Percentiles rank a stretch among this genome's conserved stretches.
Evolutionary conservation across 2,797 vertebrate genomes (phyloP).

Genomic region (Takifugu rubripes): DNA sequence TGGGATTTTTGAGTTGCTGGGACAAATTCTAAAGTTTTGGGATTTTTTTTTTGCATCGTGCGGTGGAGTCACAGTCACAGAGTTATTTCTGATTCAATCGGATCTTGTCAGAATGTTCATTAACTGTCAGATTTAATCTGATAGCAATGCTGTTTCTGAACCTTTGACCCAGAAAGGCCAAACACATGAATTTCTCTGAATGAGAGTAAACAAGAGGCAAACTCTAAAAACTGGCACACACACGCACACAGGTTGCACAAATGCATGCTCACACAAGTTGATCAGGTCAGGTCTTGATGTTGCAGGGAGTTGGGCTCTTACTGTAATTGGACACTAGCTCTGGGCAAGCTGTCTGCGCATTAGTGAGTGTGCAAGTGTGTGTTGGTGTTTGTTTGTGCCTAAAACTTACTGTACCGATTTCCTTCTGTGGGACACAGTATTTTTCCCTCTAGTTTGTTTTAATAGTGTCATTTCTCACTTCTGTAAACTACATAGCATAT

Average conservation of each 20-base stretch:
- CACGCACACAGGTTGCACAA: slow-evolving; percentile 15
- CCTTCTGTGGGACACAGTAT: too few relatives aligned
- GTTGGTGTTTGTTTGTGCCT: not conserved
- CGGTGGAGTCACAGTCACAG: too few relatives aligned
- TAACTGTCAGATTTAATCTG: slow-evolving; percentile 5
- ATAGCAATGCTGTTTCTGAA: slow-evolving; percentile 6
- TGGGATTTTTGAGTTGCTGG: too few relatives aligned
- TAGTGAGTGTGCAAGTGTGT: not conserved
- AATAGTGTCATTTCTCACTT: too few relatives aligned
- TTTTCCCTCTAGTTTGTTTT: too few relatives aligned
- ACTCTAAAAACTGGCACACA: slow-evolving; percentile 41
- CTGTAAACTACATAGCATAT: too few relatives aligned
- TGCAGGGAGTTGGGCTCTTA: slow-evolving; percentile 52
- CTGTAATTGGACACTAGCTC: slow-evolving; percentile 54
- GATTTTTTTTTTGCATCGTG: too few relatives aligned
- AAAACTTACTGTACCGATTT: too few relatives aligned
- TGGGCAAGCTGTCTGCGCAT: slow-evolving; percentile 25
- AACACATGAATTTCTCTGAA: slow-evolving; percentile 42
- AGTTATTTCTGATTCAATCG: too few relatives aligned
- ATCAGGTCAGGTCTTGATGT: slow-evolving; percentile 37
- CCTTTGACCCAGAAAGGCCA: slow-evolving; percentile 31
- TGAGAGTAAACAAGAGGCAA: slow-evolving; percentile 26
- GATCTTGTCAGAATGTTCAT: too few relatives aligned
- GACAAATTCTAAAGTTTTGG: too few relatives aligned
- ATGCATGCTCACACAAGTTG: slow-evolving; percentile 25